Evolutionary conservation across 2,888 invertebrate species (phyloP).

Genomic region (Tanytarsus gracilentus): DNA sequence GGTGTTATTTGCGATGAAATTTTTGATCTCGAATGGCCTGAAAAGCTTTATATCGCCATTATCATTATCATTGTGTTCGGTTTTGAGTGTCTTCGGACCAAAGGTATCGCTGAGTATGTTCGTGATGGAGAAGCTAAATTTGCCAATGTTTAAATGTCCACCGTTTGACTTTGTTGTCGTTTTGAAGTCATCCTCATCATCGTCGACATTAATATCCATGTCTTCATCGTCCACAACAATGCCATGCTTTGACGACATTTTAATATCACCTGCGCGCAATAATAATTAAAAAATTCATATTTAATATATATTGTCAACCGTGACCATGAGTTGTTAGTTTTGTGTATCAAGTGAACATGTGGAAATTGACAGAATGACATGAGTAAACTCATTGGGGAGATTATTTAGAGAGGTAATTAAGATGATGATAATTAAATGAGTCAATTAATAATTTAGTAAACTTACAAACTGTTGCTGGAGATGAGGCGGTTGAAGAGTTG

Average conservation of each 20-base stretch:
- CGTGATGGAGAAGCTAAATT: conserved; percentile 40
- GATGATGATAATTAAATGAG: not conserved
- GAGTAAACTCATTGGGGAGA: too few relatives aligned
- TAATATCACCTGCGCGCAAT: conserved; percentile 2
- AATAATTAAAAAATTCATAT: not conserved
- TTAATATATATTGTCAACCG: not conserved
- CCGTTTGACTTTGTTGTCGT: conserved; percentile 32
- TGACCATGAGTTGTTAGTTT: not conserved
- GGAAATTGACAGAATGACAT: too few relatives aligned
- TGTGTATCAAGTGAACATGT: too few relatives aligned
- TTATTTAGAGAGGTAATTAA: too few relatives aligned
- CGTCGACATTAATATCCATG: conserved; percentile 40
- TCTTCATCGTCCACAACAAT: conserved; percentile 40
- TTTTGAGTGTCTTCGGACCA: conserved; percentile 33
- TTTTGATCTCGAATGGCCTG: conserved; percentile 1
- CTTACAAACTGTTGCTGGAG: conserved; percentile 21
- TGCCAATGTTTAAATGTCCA: conserved; percentile 8
- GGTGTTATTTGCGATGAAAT: conserved; percentile 27
- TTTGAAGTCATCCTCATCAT: conserved; percentile 34
- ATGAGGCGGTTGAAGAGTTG: conserved; percentile 18
- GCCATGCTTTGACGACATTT: conserved; percentile 27
- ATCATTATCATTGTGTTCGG: too few relatives aligned
- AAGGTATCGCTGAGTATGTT: conserved; percentile 44
- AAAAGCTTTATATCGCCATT: not conserved
- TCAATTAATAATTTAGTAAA: conserved; percentile 8